Evolutionary conservation across 1,140 invertebrate species (phyloP).

Genomic region (Bombus superbus): DNA sequence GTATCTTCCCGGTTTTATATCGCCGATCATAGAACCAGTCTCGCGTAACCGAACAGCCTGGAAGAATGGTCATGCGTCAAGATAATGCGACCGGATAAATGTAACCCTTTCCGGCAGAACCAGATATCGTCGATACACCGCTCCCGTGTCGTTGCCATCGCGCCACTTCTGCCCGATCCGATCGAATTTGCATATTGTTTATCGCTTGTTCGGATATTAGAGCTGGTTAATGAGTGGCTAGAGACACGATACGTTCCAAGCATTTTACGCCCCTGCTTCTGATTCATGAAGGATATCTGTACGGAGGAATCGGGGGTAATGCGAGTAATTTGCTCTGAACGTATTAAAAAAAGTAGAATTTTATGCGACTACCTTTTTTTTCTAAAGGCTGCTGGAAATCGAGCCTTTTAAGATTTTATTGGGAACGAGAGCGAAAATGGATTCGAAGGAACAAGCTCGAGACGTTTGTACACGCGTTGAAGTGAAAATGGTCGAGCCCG

Average conservation of each 20-base stretch:
- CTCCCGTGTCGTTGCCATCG: constrained; percentile 2
- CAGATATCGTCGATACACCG: constrained; percentile 52
- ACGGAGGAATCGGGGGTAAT: not conserved
- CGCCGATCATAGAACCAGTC: constrained; percentile 64
- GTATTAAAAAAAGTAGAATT: too few relatives aligned
- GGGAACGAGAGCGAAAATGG: not conserved
- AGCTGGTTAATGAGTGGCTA: not conserved
- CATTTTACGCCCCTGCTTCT: not conserved
- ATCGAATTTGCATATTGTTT: constrained; percentile 53
- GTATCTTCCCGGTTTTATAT: constrained; percentile 65
- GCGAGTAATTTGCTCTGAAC: not conserved
- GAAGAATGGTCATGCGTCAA: constrained; percentile 69
- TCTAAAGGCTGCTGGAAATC: too few relatives aligned
- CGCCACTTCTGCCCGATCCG: not conserved
- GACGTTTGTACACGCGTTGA: not conserved
- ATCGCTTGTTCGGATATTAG: not conserved
- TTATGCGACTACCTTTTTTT: too few relatives aligned
- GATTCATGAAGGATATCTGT: not conserved
- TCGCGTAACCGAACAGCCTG: constrained; percentile 59
- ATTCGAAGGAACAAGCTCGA: not conserved
- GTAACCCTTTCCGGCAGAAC: constrained; percentile 70
- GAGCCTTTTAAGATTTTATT: too few relatives aligned
- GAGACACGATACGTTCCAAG: not conserved
- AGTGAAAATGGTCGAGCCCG: not conserved
- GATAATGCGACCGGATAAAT: constrained; percentile 71